Percentiles rank a stretch among this genome's conserved stretches.
These are phyloP conservation scores for Adelosebastes latens DNA, from an alignment of 2,797 vertebrate species.

Conservation along the genomic window DNA sequence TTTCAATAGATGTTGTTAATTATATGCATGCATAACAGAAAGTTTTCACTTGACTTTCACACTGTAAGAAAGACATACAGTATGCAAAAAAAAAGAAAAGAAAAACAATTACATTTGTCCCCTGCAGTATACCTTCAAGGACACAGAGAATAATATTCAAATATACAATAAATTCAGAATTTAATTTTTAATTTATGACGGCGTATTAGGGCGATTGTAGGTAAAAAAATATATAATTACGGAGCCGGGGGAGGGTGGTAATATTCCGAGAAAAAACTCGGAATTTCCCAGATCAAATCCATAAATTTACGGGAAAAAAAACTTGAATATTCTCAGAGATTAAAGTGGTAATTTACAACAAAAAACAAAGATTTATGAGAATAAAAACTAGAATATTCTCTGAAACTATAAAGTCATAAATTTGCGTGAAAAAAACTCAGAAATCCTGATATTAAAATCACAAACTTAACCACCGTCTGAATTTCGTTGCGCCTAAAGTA, in stretches of 20 bases:
- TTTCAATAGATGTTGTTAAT: slow-evolving; percentile 17
- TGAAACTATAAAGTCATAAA: no score
- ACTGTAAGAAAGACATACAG: slow-evolving; percentile 19
- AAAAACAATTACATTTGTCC: background rate
- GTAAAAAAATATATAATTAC: background rate
- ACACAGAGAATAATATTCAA: slow-evolving; percentile 4
- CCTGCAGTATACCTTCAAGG: slow-evolving; percentile 8
- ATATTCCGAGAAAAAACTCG: no score
- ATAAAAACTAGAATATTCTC: no score
- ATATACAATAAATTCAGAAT: background rate
- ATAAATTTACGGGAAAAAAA: no score
- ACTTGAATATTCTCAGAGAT: no score
- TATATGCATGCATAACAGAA: slow-evolving; percentile 8
- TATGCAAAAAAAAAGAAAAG: background rate
- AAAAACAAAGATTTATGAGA: no score
- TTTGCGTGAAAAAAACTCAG: no score
- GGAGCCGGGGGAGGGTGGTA: background rate
- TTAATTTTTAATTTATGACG: background rate
- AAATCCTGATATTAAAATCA: no score
- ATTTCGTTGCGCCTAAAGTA: no score
- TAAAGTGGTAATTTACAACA: no score
- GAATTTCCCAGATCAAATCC: no score
- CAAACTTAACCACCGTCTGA: no score
- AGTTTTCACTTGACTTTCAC: slow-evolving; percentile 53
- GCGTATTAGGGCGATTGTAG: background rate